A percentile compares a stretch with the other conserved stretches of the same genome.
phyloP scores from a whole-genome alignment of 1,140 invertebrate genomes.

The Mya arenaria region DNA sequence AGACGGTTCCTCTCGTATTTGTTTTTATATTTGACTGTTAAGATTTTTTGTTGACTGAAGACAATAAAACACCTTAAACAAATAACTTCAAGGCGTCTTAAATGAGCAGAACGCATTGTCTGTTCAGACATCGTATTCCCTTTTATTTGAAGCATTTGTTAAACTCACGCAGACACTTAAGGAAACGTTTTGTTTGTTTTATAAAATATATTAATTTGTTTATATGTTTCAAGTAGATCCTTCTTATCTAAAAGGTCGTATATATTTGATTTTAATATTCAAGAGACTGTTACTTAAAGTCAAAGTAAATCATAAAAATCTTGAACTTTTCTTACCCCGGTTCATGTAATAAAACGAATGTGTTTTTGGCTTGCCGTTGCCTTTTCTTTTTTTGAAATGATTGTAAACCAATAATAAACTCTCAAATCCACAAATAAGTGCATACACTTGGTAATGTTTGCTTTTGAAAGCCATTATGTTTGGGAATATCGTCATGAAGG shows the following conservation, averaged over 20 bases:
- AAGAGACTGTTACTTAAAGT: too few species aligned
- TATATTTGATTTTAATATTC: too few species aligned
- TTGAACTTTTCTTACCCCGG: too few species aligned
- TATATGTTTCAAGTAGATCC: conserved; percentile 13
- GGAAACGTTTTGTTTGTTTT: conserved; percentile 35
- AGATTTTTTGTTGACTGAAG: conserved; percentile 45
- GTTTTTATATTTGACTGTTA: conserved; percentile 58
- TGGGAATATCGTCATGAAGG: too few species aligned
- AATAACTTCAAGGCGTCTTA: conserved; percentile 48
- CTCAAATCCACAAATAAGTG: too few species aligned
- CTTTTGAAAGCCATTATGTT: too few species aligned
- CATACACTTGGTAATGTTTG: too few species aligned
- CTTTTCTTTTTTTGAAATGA: too few species aligned
- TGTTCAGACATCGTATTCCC: not conserved
- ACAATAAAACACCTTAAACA: conserved; percentile 50
- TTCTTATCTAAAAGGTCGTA: conserved; percentile 1
- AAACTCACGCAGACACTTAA: not conserved
- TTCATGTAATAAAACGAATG: too few species aligned
- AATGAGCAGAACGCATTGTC: not conserved
- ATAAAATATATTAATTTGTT: conserved; percentile 56
- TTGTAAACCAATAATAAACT: too few species aligned
- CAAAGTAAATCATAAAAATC: too few species aligned
- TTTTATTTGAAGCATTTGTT: conserved; percentile 34
- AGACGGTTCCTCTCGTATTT: conserved; percentile 35
- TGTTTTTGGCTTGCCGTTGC: too few species aligned